These are phyloP conservation scores for Aphelenchoides bicaudatus DNA, from an alignment of 2,888 invertebrate genomes.

Conservation along the genomic window DNA sequence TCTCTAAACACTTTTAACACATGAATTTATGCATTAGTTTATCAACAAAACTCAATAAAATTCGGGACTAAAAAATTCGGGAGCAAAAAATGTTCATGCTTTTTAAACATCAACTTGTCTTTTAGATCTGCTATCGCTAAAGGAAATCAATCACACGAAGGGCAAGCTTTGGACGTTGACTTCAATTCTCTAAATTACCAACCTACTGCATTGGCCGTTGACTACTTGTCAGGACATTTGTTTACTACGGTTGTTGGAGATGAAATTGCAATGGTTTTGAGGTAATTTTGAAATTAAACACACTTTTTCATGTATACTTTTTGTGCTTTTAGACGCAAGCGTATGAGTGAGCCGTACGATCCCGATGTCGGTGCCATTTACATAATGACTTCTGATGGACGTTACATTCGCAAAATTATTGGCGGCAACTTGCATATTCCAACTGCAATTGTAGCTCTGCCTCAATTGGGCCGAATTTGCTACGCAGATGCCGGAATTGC, in stretches of 20 bases:
- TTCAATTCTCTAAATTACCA: constrained; percentile 50
- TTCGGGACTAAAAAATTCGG: too few relatives aligned
- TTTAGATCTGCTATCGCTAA: constrained; percentile 49
- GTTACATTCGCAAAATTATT: constrained; percentile 68
- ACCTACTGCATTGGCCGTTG: constrained; percentile 83
- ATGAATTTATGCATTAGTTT: too few relatives aligned
- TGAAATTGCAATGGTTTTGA: constrained; percentile 22
- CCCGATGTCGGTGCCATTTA: constrained; percentile 69
- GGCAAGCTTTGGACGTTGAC: constrained; percentile 54
- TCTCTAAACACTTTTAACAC: too few relatives aligned
- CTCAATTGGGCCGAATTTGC: constrained; percentile 71
- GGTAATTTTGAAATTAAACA: too few relatives aligned
- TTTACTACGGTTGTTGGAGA: constrained; percentile 47
- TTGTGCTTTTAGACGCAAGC: constrained; percentile 45
- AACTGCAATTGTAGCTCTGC: constrained; percentile 70
- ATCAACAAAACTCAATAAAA: too few relatives aligned
- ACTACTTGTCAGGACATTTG: constrained; percentile 75
- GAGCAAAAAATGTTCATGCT: too few relatives aligned
- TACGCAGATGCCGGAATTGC: constrained; percentile 88
- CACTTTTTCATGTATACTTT: too few relatives aligned
- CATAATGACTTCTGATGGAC: constrained; percentile 82
- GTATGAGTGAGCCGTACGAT: constrained; percentile 49
- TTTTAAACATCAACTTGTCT: too few relatives aligned
- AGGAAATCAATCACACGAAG: constrained; percentile 59
- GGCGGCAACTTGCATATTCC: constrained; percentile 74